These are phyloP conservation scores for Ellobius talpinus DNA, from an alignment of 2,113 vertebrate genomes.

Conservation along the genomic window DNA sequence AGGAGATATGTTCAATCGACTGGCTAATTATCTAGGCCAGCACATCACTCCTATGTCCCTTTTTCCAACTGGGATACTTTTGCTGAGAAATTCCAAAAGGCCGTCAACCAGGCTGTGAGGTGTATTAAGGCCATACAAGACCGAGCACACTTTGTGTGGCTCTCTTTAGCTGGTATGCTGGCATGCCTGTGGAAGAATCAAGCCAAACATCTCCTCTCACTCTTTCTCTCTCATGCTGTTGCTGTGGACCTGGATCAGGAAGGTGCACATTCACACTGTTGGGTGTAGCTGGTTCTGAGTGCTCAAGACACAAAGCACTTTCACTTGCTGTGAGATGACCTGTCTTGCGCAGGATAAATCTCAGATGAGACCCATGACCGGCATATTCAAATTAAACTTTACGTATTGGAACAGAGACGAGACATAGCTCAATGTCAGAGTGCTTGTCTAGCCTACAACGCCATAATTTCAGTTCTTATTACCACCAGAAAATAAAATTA, in stretches of 20 bases:
- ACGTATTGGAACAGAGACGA: background rate
- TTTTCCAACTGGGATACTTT: background rate
- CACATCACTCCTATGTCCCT: background rate
- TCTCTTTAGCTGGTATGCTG: too few relatives aligned
- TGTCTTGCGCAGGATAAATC: background rate
- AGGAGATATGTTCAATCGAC: background rate
- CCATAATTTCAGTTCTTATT: background rate
- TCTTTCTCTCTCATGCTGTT: background rate
- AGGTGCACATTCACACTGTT: fast-evolving
- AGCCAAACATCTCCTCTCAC: background rate
- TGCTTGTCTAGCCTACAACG: background rate
- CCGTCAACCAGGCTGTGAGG: background rate
- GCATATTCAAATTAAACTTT: background rate
- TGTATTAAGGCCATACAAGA: background rate
- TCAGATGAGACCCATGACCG: background rate
- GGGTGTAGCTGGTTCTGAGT: background rate
- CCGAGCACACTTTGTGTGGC: background rate
- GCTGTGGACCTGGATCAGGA: background rate
- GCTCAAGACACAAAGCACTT: background rate
- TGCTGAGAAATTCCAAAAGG: background rate
- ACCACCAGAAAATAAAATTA: background rate
- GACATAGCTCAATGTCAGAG: too few relatives aligned
- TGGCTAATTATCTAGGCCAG: background rate
- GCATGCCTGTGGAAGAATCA: background rate
- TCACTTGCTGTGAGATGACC: background rate